Evolutionary conservation across 2,888 invertebrate species (phyloP).

Genomic region (Drosophila stalkeri): DNA sequence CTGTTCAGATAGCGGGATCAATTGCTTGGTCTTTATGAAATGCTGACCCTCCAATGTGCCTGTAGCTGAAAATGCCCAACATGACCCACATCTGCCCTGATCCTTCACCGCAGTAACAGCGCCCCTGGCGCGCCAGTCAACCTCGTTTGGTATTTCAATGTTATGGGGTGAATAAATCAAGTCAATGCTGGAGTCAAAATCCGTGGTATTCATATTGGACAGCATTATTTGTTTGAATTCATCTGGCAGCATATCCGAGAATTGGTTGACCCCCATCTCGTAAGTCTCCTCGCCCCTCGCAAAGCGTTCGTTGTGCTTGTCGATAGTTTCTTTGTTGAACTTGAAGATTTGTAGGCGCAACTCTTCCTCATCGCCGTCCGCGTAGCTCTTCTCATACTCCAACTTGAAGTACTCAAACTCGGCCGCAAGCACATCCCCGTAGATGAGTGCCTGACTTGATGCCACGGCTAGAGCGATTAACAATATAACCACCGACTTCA

Average conservation of each 20-base stretch:
- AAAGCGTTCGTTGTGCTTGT: conserved; percentile 92
- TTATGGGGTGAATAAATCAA: not conserved
- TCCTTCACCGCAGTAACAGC: conserved; percentile 27
- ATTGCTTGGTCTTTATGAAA: not conserved
- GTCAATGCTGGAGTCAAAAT: conserved; percentile 2
- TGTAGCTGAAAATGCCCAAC: conserved; percentile 21
- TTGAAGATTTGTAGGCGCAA: conserved; percentile 94
- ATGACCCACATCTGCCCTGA: conserved; percentile 24
- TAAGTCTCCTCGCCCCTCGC: conserved; percentile 88
- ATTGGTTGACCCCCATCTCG: conserved; percentile 91
- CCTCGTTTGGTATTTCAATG: not conserved
- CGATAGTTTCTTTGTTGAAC: conserved; percentile 93
- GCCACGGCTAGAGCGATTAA: conserved; percentile 9
- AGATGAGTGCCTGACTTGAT: conserved; percentile 4
- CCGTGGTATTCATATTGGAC: not conserved
- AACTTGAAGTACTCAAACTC: conserved; percentile 81
- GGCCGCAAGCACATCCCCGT: conserved; percentile 7
- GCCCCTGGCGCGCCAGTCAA: conserved; percentile 34
- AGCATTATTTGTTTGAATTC: conserved; percentile 87
- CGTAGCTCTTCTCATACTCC: conserved; percentile 89
- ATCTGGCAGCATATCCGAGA: conserved; percentile 93
- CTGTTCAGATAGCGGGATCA: conserved; percentile 24
- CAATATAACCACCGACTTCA: conserved; percentile 11
- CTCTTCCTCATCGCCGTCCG: conserved; percentile 90
- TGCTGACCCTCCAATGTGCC: conserved; percentile 19